Evolutionary conservation across 2,888 invertebrate genomes (phyloP), one percentile per base, ranked within the genome.

Genomic region (Hartigia nigra): DNA sequence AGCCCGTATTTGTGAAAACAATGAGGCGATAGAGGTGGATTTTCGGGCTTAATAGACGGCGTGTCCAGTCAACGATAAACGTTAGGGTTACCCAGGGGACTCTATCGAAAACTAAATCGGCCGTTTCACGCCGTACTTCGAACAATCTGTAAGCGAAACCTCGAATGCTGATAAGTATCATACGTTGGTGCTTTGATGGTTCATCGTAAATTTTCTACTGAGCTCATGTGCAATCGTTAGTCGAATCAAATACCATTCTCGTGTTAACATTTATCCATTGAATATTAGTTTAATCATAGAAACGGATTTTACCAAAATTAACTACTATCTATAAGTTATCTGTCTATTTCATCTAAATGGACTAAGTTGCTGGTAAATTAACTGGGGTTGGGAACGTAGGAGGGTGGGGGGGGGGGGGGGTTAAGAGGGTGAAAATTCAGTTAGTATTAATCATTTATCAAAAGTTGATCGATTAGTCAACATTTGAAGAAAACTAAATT

Each of bases 1-100:
- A 78, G 23, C 70, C 76, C 37, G 31, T 76, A 70, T 76, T 70
- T 78, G 70, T 70, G 70, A 31, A 34, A 72, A 31, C 72, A 72
- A 12, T 34, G 12, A 9, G 5, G 11, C 34, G 72, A 72, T 31
- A 12, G 31, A 34, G 72, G 31, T 72, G 72, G 32, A 72, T 72
- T 72, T 72, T 31, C 72, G 23, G 23, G 23, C 31, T 72, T 72
- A 72, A 72, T 72, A 72, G n/a, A n/a, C n/a, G 12, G 32, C 12
- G 31, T 12, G 31, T 31, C 12, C 31, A 34, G 72, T 72, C 12
- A 72, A 72, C 72, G 72, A 72, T 31, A 34, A 72, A 34, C 32
- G 72, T 32, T 12, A 34, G 72, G 72, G n/a, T 72, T 72, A 12
- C 72, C 34, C 72, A 23, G 12, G 31, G 31, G 31, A 34, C 31